These are phyloP conservation scores for Holothuria glaberrima DNA, from an alignment of 35 echinoderm and acorn worm genomes.

Conservation along the genomic window DNA sequence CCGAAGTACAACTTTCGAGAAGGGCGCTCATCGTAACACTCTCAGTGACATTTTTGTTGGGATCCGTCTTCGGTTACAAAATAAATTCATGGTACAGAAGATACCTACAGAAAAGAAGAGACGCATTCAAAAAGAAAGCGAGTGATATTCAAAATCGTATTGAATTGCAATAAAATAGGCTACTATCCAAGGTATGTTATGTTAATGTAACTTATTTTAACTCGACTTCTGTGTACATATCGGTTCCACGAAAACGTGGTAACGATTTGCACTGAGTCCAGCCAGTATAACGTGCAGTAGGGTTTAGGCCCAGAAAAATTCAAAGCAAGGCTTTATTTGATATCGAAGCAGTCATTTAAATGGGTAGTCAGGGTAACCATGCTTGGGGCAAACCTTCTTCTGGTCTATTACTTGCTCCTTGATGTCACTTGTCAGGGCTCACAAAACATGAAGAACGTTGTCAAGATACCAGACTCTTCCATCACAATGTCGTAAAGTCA, in stretches of 20 bases:
- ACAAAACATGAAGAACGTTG: no score
- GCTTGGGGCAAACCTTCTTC: no score
- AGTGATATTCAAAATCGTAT: conserved; percentile 63
- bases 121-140: conserved; percentile 60
- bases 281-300: no score
- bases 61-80: conserved; percentile 63
- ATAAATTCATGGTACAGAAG: conserved; percentile 67
- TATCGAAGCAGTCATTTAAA: no score
- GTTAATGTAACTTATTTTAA: not conserved
- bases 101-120: conserved; percentile 68
- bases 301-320: no score
- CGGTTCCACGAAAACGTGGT: conserved; percentile 20
- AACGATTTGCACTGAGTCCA: no score
- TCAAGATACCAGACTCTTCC: no score
- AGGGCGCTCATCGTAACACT: not conserved
- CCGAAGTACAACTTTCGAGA: not conserved
- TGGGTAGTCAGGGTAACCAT: no score
- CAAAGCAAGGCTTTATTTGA: no score
- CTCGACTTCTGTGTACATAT: not conserved
- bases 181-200: not conserved
- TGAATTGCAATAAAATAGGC: conserved; percentile 40
- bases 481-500: no score
- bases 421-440: no score
- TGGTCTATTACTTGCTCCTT: no score
- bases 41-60: conserved; percentile 52